Conservation (phyloP, 1,140 invertebrate species). For the Achroia grisella region DNA sequence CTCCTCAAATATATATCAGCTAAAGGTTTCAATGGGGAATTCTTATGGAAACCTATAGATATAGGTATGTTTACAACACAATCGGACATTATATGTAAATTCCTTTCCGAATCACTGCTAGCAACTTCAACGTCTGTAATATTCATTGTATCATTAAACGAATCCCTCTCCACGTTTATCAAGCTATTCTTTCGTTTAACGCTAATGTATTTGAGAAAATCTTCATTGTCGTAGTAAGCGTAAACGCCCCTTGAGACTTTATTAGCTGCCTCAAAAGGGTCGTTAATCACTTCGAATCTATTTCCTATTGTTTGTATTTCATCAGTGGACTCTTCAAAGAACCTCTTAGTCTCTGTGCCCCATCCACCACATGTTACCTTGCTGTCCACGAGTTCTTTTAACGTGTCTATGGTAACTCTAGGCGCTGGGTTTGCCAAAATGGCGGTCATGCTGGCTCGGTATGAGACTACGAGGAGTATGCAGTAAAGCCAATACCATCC, state of each 20-base stretch:
- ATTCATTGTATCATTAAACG: conserved; percentile 32
- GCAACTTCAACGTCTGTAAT: conserved; percentile 12
- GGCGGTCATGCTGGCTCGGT: conserved; percentile 88
- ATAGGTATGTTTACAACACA: conserved; percentile 87
- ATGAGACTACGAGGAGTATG: conserved; percentile 83
- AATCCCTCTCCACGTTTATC: conserved; percentile 12
- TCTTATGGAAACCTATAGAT: conserved; percentile 85
- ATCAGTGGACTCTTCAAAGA: conserved; percentile 81
- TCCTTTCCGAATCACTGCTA: conserved; percentile 55
- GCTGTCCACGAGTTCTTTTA: conserved; percentile 79
- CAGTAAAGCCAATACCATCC: conserved; percentile 92
- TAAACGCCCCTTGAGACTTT: conserved; percentile 80
- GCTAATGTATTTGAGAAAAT: conserved; percentile 79
- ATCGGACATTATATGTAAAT: conserved; percentile 86
- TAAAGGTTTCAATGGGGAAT: conserved; percentile 83
- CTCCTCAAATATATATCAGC: conserved; percentile 79
- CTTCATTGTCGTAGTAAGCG: conserved; percentile 87
- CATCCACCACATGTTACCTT: conserved; percentile 79
- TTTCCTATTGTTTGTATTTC: conserved; percentile 77
- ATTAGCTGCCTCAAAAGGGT: conserved; percentile 75
- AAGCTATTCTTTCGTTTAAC: conserved; percentile 70
- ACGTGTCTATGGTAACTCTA: conserved; percentile 84
- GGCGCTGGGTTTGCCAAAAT: conserved; percentile 84
- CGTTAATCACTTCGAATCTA: conserved; percentile 77
- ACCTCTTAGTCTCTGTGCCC: conserved; percentile 78